Evolutionary conservation across 2,113 vertebrate species (phyloP).

Genomic region (Dicerorhinus sumatrensis): DNA sequence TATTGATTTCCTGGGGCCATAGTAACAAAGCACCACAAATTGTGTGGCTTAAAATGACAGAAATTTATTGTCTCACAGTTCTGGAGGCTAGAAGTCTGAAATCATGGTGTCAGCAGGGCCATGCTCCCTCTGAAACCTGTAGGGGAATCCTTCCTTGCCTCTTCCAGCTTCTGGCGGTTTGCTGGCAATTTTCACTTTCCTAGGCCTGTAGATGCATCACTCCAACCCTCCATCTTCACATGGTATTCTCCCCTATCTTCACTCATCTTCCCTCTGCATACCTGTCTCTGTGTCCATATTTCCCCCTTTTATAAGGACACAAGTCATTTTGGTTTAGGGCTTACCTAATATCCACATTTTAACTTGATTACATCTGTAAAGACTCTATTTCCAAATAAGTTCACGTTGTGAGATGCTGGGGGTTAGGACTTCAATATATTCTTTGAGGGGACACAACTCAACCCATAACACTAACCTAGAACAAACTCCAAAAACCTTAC

Average conservation of each 20-base stretch:
- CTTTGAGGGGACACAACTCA: neutral
- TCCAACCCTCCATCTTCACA: neutral
- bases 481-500: neutral
- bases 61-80: neutral
- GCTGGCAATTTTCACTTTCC: rapidly evolving
- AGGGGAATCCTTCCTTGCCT: neutral
- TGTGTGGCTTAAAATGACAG: neutral
- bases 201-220: rapidly evolving
- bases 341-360: neutral
- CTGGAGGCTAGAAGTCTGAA: neutral
- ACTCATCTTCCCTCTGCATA: rapidly evolving
- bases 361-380: neutral
- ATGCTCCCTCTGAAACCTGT: rapidly evolving
- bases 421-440: neutral
- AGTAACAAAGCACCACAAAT: neutral
- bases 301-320: neutral
- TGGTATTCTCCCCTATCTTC: rapidly evolving
- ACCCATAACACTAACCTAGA: neutral
- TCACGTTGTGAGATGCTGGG: neutral
- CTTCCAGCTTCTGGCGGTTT: neutral
- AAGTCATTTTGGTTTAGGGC: neutral
- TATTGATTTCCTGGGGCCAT: neutral
- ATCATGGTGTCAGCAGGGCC: neutral
- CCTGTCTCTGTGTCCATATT: neutral
- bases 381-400: neutral